phyloP scores from a whole-genome alignment of 2,113 vertebrate genomes.

The Numenius arquata region DNA sequence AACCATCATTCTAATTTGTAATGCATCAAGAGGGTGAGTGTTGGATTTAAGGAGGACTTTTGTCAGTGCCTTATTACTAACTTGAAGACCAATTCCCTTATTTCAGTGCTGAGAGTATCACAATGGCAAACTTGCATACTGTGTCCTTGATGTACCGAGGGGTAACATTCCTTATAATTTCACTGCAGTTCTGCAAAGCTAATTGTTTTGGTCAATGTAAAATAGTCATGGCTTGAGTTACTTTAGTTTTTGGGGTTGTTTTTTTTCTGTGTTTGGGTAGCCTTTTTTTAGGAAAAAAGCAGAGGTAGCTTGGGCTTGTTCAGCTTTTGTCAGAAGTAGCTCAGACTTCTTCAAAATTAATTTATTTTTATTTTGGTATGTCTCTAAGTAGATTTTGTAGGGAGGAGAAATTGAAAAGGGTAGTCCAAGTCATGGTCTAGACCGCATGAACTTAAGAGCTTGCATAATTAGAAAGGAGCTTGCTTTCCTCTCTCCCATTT shows the following conservation, averaged over 20 bases:
- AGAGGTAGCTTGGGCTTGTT: background rate
- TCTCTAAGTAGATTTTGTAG: background rate
- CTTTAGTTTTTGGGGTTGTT: background rate
- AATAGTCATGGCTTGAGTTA: background rate
- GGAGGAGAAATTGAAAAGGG: background rate
- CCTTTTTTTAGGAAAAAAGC: background rate
- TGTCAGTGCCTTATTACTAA: slow-evolving; percentile 71
- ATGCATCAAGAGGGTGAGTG: background rate
- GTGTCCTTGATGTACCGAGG: background rate
- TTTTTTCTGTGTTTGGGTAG: background rate
- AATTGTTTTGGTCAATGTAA: background rate
- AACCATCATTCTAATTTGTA: background rate
- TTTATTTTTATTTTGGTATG: background rate
- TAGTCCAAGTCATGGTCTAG: background rate
- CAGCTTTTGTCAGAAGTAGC: background rate
- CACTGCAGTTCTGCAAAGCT: background rate
- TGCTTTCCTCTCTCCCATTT: slow-evolving; percentile 1
- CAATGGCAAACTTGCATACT: background rate
- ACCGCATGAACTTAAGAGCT: background rate
- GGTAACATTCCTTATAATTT: background rate
- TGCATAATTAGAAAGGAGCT: background rate
- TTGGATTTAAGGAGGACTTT: slow-evolving; percentile 7
- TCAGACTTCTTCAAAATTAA: background rate
- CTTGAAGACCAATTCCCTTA: slow-evolving; percentile 52
- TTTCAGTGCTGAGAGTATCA: background rate